Conservation (phyloP, 2,888 invertebrate species). For the Callosobruchus maculatus region DNA sequence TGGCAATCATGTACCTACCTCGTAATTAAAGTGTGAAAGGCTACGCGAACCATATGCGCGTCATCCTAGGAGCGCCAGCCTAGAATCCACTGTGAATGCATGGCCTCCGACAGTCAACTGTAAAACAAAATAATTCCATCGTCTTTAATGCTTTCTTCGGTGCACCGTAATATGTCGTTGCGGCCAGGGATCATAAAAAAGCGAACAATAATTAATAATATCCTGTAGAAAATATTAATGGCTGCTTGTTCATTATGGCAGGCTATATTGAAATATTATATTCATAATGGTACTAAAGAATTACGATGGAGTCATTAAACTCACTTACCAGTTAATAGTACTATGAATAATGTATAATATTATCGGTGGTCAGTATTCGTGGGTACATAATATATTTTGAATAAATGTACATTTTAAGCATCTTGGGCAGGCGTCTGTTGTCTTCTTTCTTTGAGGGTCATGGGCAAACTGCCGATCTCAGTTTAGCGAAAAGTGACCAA, state of each 20-base stretch:
- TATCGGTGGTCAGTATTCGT: conserved; percentile 11
- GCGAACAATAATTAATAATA: background rate
- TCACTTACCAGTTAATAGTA: conserved; percentile 10
- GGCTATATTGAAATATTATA: conserved; percentile 10
- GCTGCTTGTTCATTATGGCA: conserved; percentile 1
- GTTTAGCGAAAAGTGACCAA: too few relatives aligned
- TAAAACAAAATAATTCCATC: background rate
- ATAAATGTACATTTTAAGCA: conserved; percentile 8
- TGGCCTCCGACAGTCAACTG: background rate
- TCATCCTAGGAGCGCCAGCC: background rate
- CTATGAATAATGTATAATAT: conserved; percentile 13
- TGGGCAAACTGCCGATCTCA: background rate
- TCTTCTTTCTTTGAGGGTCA: background rate
- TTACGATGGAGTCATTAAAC: conserved; percentile 11
- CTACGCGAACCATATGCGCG: background rate
- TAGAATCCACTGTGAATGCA: background rate
- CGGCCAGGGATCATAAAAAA: background rate
- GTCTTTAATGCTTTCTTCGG: background rate
- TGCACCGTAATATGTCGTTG: background rate
- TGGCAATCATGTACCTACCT: too few relatives aligned
- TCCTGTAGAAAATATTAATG: conserved; percentile 3
- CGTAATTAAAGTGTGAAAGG: too few relatives aligned
- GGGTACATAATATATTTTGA: conserved; percentile 7
- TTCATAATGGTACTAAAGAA: conserved; percentile 13
- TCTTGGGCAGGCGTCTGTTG: background rate